These are phyloP conservation scores for Macrotis lagotis DNA, from an alignment of 2,113 vertebrate genomes.

Conservation along the genomic window DNA sequence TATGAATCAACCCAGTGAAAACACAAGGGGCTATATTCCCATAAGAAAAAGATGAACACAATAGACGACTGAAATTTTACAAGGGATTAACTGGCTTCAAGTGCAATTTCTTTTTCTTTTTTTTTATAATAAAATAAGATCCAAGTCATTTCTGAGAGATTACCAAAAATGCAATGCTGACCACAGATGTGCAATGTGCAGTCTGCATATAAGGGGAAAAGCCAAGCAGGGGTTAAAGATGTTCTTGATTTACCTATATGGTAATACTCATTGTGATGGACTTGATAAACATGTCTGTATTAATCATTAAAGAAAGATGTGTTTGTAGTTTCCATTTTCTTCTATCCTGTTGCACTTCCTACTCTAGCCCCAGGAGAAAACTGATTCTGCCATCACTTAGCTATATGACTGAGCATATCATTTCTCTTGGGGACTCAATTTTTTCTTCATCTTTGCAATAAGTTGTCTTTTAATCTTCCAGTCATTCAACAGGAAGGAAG, in stretches of 20 bases:
- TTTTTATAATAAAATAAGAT: slow-evolving; percentile 53
- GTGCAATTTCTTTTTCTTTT: slow-evolving; percentile 39
- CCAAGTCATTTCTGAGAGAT: background rate
- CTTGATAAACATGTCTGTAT: background rate
- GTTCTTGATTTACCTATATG: background rate
- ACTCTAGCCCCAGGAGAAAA: background rate
- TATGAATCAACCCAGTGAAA: slow-evolving; percentile 27
- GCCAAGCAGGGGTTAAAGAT: background rate
- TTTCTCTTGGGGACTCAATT: background rate
- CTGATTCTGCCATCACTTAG: background rate
- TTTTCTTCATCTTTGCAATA: background rate
- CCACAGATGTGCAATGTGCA: background rate
- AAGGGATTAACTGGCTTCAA: slow-evolving; percentile 42
- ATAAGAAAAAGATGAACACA: slow-evolving; percentile 29
- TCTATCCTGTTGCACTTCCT: background rate
- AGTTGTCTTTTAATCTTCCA: background rate
- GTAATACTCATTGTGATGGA: background rate
- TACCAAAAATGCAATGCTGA: background rate
- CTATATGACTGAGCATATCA: background rate
- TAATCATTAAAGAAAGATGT: background rate
- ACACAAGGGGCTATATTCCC: slow-evolving; percentile 34
- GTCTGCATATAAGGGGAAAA: background rate
- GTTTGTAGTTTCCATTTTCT: background rate
- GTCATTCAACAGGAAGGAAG: background rate
- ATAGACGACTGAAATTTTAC: slow-evolving; percentile 46